Base-by-base conservation (phyloP, 2,797 vertebrate genomes). In the Enteromius trimaculatus region DNA sequence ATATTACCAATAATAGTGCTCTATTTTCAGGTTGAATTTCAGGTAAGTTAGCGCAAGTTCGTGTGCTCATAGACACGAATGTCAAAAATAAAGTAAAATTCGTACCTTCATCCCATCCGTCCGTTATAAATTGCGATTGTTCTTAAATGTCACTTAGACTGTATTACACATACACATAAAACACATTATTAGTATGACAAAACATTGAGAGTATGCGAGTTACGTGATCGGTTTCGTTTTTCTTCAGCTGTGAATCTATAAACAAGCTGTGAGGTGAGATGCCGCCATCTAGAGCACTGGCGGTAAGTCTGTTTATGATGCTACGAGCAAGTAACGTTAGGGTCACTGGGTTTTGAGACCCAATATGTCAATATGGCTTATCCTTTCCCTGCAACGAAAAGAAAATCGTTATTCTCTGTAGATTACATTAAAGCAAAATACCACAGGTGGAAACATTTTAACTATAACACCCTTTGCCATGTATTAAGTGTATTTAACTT, bases 211-310 rank as follows among this genome's bases (percentile, higher is more conserved):
- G 19, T 68, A 17, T 37, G 17, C 42, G 2, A 65, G 47, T 16
- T 21, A 39, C 26, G 37, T 34, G 72, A 37, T 14, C 81, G 37
- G 64, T 10, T 83, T 78, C 65, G 64, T 17, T 60, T 39, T 70
- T 62, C 66, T 60, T 77, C 74, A n/a, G 37, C 37, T 69, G 39
- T 8, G 29, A 8, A 65, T 19, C 17, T 55, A 1, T 55, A 58
- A 70, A 62, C 49, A 16, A 42, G 39, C 14, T 21, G 42, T 13
- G 13, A 39, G 19, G 26, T 16, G 14, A 49, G 19, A 37, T 53
- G 17, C 72, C 55, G 75, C 75, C 81, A 62, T 39, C 81, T 78
- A 70, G 65, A 8, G 75, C 17, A 26, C 10, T 5, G 76, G 76
- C 13, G 0, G 4, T 29, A 62, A 26, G 21, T 29, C 21, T 7